Evolutionary conservation across 92 coral and sea anemone genomes (phyloP), one percentile per base, ranked within the genome.

Genomic region (Hydrozoanthus gracilis): DNA sequence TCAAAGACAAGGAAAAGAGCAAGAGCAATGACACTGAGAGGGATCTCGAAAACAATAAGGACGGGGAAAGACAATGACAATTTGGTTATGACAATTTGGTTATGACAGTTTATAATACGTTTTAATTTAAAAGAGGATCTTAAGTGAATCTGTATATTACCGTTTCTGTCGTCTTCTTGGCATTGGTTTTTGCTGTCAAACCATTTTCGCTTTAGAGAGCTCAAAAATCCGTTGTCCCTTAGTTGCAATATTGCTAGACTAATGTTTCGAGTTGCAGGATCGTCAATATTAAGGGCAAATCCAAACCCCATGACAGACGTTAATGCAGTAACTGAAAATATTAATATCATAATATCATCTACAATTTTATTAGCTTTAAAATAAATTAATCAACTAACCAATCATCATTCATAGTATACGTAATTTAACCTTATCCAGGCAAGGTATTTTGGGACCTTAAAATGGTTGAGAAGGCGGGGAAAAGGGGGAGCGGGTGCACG

Each of bases 121-220:
- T 27, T 27, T 27, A 27, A 27, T 27, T 27, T 27, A 27, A 27
- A 27, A 27, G 39, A 27, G 39, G 11, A 11, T 3, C 15, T 71
- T 45, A 0, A 2, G 6, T 7, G 10, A 39, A 46, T 2, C 14
- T 46, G 12, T 6, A 4, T 9, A 83, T 46, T 90, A 90, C 90
- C 17, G 9, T 70, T 80, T 4, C 50, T 83, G 4, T 60, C 51
- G 16, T 90, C 86, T 11, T 74, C 82, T 0, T 78, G 92, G 44
- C 96, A 93, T 20, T 84, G 87, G 79, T 77, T 93, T 35, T 87
- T 73, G 15, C 82, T 78, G 46, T 93, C 91, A 89, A 94, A 95
- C 96, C 96, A 95, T 77, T 95, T 92, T 2, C 92, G 69, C 77
- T 54, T 67, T 49, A 95, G 76, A 2, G 91, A 88, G 55, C 88